A percentile compares a stretch with the other conserved stretches of the same genome.
Evolutionary conservation across 1,140 invertebrate species (phyloP).

Genomic region (Whitmania pigra): DNA sequence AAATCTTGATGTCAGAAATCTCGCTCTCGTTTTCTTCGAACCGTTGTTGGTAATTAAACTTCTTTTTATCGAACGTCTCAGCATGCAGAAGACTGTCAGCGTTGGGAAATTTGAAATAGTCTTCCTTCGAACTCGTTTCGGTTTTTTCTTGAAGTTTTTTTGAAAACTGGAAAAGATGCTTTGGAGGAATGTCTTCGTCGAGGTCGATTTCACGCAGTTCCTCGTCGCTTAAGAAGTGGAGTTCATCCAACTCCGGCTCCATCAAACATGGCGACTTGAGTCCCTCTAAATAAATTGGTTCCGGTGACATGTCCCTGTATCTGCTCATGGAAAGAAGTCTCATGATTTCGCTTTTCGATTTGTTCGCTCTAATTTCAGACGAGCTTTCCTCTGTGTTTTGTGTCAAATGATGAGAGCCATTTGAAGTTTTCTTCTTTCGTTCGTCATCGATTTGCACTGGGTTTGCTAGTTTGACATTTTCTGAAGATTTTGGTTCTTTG

Average conservation of each 20-base stretch:
- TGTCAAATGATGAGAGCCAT: too few species aligned
- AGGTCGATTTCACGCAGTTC: constrained; percentile 17
- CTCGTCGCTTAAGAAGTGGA: constrained; percentile 14
- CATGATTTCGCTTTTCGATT: constrained; percentile 9
- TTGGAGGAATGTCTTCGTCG: constrained; percentile 17
- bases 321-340: constrained; percentile 10
- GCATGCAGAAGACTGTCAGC: neutral
- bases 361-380: neutral
- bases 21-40: too few species aligned
- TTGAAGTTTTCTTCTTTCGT: neutral
- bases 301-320: constrained; percentile 8
- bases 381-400: neutral
- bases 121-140: too few species aligned
- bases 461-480: neutral
- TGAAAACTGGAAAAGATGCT: constrained; percentile 12
- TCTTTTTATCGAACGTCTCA: neutral
- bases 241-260: constrained; percentile 13
- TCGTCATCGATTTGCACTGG: neutral
- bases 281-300: constrained; percentile 4
- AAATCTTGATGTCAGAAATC: too few species aligned
- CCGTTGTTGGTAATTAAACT: neutral
- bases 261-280: constrained; percentile 10
- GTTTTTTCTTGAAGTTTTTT: neutral
- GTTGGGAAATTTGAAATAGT: too few species aligned
- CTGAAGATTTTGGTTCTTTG: neutral